Base-by-base conservation (phyloP, 2,888 invertebrate species). In the Phoenoteleia sp. region DNA sequence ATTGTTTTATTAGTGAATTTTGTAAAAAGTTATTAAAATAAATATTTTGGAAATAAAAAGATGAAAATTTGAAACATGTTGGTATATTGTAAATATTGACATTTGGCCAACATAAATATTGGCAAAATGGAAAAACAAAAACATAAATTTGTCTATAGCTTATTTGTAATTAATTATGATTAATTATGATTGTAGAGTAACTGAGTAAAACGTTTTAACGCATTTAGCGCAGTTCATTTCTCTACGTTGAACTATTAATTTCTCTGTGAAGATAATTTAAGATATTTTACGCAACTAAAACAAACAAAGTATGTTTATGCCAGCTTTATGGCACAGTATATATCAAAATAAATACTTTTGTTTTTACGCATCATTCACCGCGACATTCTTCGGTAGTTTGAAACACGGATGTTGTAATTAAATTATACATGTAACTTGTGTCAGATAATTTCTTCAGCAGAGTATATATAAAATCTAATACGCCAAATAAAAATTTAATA, bases 321-420 rank as follows among this genome's bases (percentile, higher is more conserved):
- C 13, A 15, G 7, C 9, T 21, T 23, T 39, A 39, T 6, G 15
- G 19, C 25, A 6, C 1, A 21, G 33, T 9, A 23, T 58, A 21
- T 45, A 60, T 62, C 25, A 6, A 2, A 21, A 11, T 9, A 23
- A 47, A 21, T 45, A 60, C 74, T 62, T 62, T 74, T 42, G 15
- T 52, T 49, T 74, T 74, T 42, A 62, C 60, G 49, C 36, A n/a
- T 23, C 21, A 11, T 62, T 62, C 49, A 15, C 3, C n/a, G 25
- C 23, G 17, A 56, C 27, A 45, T 49, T 62, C 52, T 33, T 62
- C 29, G 27, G 27, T 39, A 25, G 52, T 62, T 71, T 60, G 49
- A n/a, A n/a, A 60, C 60, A 60, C 49, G 49, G 42, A 71, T 71
- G 71, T 71, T 58, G 47, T 58, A 72, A 72, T 72, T 62, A 49